These are phyloP conservation scores for Melanostoma mellinum DNA, from an alignment of 2,888 invertebrate species.

Conservation along the genomic window DNA sequence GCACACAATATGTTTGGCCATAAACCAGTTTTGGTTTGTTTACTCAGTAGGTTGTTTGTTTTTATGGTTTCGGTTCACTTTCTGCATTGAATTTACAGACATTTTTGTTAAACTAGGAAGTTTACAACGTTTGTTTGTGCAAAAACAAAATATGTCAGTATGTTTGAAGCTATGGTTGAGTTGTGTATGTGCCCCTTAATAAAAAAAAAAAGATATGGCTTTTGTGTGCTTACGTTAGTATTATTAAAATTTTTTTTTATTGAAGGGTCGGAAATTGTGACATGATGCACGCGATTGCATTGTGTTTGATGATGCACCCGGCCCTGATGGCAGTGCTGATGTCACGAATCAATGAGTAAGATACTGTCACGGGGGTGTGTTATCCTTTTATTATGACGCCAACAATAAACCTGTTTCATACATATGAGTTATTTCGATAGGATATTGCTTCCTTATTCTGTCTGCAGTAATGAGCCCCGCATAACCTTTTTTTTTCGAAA, in stretches of 20 bases:
- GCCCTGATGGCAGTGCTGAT: slow-evolving; percentile 1
- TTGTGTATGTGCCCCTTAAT: too few species aligned
- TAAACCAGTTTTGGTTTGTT: too few species aligned
- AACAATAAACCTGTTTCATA: background rate
- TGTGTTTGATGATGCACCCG: slow-evolving; percentile 10
- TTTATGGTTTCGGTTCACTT: too few species aligned
- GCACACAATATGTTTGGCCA: too few species aligned
- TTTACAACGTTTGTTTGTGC: too few species aligned
- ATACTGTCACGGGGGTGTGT: background rate
- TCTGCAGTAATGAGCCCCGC: background rate
- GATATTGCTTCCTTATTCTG: slow-evolving; percentile 2
- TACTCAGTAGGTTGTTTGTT: too few species aligned
- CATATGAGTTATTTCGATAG: slow-evolving; percentile 8
- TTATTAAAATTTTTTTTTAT: background rate
- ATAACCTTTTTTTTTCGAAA: background rate
- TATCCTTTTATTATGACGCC: slow-evolving; percentile 19
- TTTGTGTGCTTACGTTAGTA: too few species aligned
- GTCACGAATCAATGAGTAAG: slow-evolving; percentile 32
- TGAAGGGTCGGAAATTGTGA: slow-evolving; percentile 12
- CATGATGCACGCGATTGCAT: slow-evolving; percentile 23
- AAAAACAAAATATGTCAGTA: too few species aligned
- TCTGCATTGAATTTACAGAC: too few species aligned
- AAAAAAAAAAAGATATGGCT: too few species aligned
- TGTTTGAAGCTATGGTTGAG: too few species aligned
- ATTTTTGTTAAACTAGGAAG: too few species aligned